Conservation (phyloP, 2,797 vertebrate species). For the Hephaestus fuliginosus region DNA sequence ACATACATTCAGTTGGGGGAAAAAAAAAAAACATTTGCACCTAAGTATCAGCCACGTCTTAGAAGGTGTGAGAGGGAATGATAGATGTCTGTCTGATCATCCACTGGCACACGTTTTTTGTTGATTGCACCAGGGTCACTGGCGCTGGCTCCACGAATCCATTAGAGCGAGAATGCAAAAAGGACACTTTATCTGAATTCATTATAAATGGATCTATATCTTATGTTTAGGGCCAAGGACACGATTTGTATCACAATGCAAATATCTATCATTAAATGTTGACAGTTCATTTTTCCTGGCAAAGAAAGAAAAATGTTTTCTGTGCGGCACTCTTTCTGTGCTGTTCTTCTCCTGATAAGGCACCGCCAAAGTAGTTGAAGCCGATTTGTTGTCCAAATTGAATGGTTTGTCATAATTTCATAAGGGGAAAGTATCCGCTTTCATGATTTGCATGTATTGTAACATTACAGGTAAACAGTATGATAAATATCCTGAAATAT, state of each 20-base stretch:
- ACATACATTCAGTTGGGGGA: conserved; percentile 71
- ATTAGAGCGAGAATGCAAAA: conserved; percentile 86
- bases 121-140: conserved; percentile 87
- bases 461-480: conserved; percentile 74
- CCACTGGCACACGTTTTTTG: conserved; percentile 76
- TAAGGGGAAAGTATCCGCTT: conserved; percentile 72
- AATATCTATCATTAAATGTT: conserved; percentile 91
- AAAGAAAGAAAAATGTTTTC: conserved; percentile 89
- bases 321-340: conserved; percentile 56
- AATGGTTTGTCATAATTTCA: conserved; percentile 80
- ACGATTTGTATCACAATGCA: conserved; percentile 91
- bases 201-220: conserved; percentile 90
- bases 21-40: conserved; percentile 62
- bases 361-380: conserved; percentile 72
- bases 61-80: conserved; percentile 83
- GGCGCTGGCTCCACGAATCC: conserved; percentile 81
- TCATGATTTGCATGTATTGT: conserved; percentile 79
- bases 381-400: conserved; percentile 84
- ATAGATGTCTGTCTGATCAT: conserved; percentile 84
- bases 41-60: conserved; percentile 70
- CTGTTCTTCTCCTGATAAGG: conserved; percentile 65
- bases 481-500: conserved; percentile 68
- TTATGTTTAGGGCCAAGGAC: conserved; percentile 90
- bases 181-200: conserved; percentile 89
- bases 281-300: conserved; percentile 89